Evolutionary conservation across 2,113 vertebrate genomes (phyloP), one percentile per base, ranked within the genome.

Genomic region (Balaeniceps rex): DNA sequence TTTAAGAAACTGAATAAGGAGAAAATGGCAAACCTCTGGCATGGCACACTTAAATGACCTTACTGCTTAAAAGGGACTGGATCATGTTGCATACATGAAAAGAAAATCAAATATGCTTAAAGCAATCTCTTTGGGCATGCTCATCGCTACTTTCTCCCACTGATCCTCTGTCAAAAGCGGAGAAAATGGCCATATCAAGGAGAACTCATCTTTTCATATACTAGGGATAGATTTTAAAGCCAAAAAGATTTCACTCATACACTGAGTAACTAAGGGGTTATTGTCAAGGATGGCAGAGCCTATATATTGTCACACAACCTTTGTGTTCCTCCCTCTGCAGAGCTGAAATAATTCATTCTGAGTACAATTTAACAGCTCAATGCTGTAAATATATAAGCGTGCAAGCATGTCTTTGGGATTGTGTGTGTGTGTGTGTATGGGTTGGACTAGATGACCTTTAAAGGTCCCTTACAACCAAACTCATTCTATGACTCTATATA

Each of bases 1-100:
- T 98, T 97, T 98, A 97, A 97, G 98, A 94, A 92, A 90, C 92
- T 96, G 98, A 98, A 98, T 97, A 94, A 93, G 87, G 49, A 77
- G 93, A 85, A 97, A 97, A 98, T 72, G 93, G 94, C 95, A 97
- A 98, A 97, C 95, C 94, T 96, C 95, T 96, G 98, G 96, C 60
- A 85, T 77, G 88, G 94, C 97, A 96, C 97, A 98, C 95, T 94
- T 97, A 97, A 98, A 98, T 96, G 96, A 95, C 93, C 97, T 97
- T 93, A 78, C 71, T 77, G 93, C 97, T 97, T 94, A 89, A 95
- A 98, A 97, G 92, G 97, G 98, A 96, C 95, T 92, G 93, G 97
- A 97, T 97, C 54, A 5, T 81, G 60, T 93, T 96, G 90, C 97
- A 94, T 47, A 86, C 96, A 92, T 92, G 94, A 98, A 98, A 98